Evolutionary conservation across 2,888 invertebrate species (phyloP), one percentile per base, ranked within the genome.

Genomic region (Alitta virens): DNA sequence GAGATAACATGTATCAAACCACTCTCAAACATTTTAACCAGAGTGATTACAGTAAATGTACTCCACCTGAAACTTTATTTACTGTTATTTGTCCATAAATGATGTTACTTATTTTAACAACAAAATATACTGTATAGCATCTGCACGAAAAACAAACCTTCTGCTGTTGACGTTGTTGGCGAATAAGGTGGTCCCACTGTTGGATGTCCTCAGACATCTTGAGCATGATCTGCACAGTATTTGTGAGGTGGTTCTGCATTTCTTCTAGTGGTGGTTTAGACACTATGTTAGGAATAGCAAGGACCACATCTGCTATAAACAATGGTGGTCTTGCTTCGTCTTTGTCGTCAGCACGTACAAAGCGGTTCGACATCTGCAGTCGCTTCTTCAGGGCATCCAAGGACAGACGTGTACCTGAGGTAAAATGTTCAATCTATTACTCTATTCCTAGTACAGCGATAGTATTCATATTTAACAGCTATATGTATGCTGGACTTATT

Each of bases 171-270:
- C 74, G 73, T 69, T 81, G 81, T 56, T 80, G 78, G 21, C 77
- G 69, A 16, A 75, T 64, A 62, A 90, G 90, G 54, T 90, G 91
- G 3, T 89, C 89, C 96, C 96, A 96, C 77, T 93, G 94, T 0
- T 91, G 90, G 24, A 96, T 92, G 27, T 93, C 92, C 82, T 92
- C 92, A 0, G 94, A 88, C 46, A 94, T 89, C 21, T 90, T 90
- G 0, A 92, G 89, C 68, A 96, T 92, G 69, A 88, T 88, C 83
- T 89, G 91, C 9, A 94, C 93, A 5, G 91, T 91, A 46, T 88
- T 84, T 49, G 90, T 87, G 50, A 97, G 84, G 14, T 90, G 88
- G 61, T 93, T 92, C 82, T 97, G 96, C 25, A 96, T 88, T 68
- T 95, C 94, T 58, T 95, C 94, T 66, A 96, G 84, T n/a, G 55